Percentiles rank a stretch among this genome's conserved stretches.
These are phyloP conservation scores for Lasioglossum figueresi DNA, from an alignment of 2,888 invertebrate species.

Conservation along the genomic window DNA sequence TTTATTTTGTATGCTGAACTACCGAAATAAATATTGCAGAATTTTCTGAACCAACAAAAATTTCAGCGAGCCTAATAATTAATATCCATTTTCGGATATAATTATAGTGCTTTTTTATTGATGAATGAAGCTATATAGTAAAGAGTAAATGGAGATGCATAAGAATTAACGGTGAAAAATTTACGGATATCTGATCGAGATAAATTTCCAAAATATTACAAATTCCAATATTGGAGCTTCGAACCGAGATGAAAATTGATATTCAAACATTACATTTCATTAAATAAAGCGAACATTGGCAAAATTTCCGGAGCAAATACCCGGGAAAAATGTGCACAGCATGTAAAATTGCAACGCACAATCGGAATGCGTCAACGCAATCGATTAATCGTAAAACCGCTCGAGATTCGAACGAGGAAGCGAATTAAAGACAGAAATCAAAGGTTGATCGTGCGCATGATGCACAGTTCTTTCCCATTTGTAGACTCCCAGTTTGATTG, in stretches of 20 bases:
- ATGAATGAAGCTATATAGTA: neutral
- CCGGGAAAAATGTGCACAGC: neutral
- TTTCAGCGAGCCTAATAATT: neutral
- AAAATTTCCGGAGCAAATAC: neutral
- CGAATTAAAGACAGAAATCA: conserved; percentile 3
- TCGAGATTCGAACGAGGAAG: conserved; percentile 17
- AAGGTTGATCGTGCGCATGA: conserved; percentile 17
- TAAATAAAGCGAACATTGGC: neutral
- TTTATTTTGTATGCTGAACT: neutral
- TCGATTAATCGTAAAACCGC: conserved; percentile 37
- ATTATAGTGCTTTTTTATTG: neutral
- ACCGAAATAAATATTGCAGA: neutral
- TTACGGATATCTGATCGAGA: neutral
- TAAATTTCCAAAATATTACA: neutral
- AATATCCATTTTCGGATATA: neutral
- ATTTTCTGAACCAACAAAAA: neutral
- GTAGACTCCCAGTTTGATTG: conserved; percentile 15
- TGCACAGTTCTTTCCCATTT: conserved; percentile 16
- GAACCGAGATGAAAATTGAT: neutral
- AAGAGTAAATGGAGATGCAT: neutral
- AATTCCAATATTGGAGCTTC: neutral
- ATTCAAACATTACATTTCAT: neutral
- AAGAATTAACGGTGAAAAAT: neutral
- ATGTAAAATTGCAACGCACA: neutral
- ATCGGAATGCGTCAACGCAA: conserved; percentile 19